Evolutionary conservation across 1,140 invertebrate species (phyloP).

Genomic region (Scaptomyza graminum): DNA sequence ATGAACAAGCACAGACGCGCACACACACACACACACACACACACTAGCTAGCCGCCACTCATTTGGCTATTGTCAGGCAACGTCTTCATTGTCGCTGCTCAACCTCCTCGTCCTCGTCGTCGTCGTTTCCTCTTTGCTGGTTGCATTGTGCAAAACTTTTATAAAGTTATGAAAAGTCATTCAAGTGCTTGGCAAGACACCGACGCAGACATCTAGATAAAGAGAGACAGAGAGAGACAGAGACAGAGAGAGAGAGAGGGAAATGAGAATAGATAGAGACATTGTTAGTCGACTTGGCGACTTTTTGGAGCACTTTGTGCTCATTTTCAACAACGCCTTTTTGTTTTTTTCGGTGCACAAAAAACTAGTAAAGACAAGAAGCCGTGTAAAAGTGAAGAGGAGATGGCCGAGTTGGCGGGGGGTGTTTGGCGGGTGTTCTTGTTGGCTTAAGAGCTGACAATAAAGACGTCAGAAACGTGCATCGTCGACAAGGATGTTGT

Average conservation of each 20-base stretch:
- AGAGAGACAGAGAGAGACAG: conserved; percentile 1
- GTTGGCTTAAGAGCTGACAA: conserved; percentile 48
- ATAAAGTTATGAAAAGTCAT: conserved; percentile 81
- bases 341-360: background rate
- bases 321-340: conserved; percentile 52
- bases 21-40: background rate
- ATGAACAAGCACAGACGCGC: conserved; percentile 3
- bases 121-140: conserved; percentile 3
- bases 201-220: background rate
- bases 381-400: background rate
- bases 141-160: conserved; percentile 71
- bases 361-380: conserved; percentile 41
- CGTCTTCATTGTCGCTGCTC: conserved; percentile 59
- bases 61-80: conserved; percentile 70
- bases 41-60: conserved; percentile 33
- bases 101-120: conserved; percentile 22
- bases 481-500: conserved; percentile 51
- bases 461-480: conserved; percentile 77
- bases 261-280: conserved; percentile 5
- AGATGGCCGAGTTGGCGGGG: no score
- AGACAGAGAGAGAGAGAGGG: background rate
- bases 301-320: conserved; percentile 78
- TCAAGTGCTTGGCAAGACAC: conserved; percentile 61
- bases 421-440: no score
- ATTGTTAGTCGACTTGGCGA: conserved; percentile 57